A percentile compares a stretch with the other conserved stretches of the same genome.
Evolutionary conservation across 2,113 vertebrate genomes (phyloP).

Genomic region (Zosterops lateralis): DNA sequence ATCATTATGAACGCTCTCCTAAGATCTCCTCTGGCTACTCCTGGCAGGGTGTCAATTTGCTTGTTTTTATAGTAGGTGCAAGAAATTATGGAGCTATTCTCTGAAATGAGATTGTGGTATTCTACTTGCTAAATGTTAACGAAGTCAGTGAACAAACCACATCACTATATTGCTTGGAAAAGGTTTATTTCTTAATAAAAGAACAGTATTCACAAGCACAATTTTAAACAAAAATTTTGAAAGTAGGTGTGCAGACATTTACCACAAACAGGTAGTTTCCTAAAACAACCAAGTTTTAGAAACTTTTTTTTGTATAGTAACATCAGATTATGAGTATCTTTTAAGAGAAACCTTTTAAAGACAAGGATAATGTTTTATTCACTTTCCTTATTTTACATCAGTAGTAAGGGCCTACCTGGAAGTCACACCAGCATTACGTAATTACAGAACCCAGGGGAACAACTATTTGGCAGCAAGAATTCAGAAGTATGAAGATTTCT

Average conservation of each 20-base stretch:
- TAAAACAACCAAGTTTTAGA: background rate
- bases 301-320: background rate
- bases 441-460: background rate
- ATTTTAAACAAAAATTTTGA: background rate
- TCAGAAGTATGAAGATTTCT: background rate
- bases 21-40: conserved; percentile 80
- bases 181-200: background rate
- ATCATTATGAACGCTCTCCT: conserved; percentile 75
- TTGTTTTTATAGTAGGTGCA: conserved; percentile 77
- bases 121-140: conserved; percentile 14
- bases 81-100: conserved; percentile 67
- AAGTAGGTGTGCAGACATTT: background rate
- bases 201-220: background rate
- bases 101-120: conserved; percentile 61
- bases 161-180: background rate
- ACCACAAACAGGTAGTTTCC: background rate
- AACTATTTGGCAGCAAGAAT: background rate
- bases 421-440: background rate
- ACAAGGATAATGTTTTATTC: accelerated
- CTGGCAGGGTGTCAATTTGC: conserved; percentile 79
- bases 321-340: background rate
- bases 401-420: background rate
- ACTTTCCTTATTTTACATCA: background rate
- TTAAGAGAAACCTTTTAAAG: background rate
- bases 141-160: background rate